Evolutionary conservation across 2,888 invertebrate species (phyloP).

Genomic region (Creontiades dilutus): DNA sequence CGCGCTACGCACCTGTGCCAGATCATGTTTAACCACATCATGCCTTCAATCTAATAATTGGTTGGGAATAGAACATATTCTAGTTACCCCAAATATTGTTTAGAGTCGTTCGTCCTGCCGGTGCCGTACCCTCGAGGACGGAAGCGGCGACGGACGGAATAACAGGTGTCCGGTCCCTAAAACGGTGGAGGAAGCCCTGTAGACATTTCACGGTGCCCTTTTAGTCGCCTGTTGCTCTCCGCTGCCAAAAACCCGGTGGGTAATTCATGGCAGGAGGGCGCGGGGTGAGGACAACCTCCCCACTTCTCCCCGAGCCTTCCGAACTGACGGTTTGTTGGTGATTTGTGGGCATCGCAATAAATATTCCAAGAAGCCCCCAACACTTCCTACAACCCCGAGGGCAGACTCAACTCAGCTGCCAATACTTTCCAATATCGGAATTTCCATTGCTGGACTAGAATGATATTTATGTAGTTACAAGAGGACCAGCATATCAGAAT

Average conservation of each 20-base stretch:
- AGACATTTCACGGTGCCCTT: slow-evolving; percentile 13
- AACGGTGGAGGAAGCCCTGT: background rate
- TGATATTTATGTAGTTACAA: too few species aligned
- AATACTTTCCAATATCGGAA: background rate
- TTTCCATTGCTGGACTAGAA: background rate
- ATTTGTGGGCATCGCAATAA: slow-evolving; percentile 12
- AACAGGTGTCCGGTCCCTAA: slow-evolving; percentile 5
- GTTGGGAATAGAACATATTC: too few species aligned
- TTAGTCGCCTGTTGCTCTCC: slow-evolving; percentile 16
- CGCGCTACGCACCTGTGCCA: too few species aligned
- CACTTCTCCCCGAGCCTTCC: background rate
- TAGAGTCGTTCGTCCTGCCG: too few species aligned
- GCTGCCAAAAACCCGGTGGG: slow-evolving; percentile 4
- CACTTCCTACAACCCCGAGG: background rate
- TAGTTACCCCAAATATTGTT: too few species aligned
- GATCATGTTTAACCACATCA: too few species aligned
- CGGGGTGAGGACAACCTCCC: too few species aligned
- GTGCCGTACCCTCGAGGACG: background rate
- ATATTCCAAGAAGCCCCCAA: background rate
- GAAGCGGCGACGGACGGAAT: background rate
- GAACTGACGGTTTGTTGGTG: slow-evolving; percentile 5
- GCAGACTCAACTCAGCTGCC: background rate
- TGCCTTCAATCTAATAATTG: too few species aligned
- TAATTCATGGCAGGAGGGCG: background rate
- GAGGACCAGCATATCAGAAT: too few species aligned